Conservation (phyloP, 1,140 invertebrate genomes). For the Drosophila micromelanica region DNA sequence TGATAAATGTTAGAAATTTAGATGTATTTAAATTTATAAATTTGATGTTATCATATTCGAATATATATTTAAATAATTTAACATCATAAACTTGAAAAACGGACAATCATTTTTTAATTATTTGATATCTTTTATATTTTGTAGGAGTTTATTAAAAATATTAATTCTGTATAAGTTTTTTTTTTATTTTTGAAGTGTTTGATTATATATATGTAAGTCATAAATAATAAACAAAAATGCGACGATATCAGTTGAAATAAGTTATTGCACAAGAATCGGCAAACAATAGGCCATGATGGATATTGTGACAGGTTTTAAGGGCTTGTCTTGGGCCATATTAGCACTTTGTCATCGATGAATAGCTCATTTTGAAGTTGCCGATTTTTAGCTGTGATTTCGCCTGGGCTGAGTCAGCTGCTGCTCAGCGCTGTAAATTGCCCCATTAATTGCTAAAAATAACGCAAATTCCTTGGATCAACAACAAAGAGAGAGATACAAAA, state of each 20-base stretch:
- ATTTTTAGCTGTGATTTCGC: constrained; percentile 20
- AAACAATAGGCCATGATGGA: constrained; percentile 12
- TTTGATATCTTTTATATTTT: too few relatives aligned
- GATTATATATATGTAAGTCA: too few relatives aligned
- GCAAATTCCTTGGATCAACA: constrained; percentile 28
- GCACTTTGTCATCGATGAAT: constrained; percentile 41
- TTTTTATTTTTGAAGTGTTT: too few relatives aligned
- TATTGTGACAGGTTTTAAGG: constrained; percentile 27
- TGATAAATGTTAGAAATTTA: too few relatives aligned
- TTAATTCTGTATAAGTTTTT: too few relatives aligned
- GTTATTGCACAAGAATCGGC: neutral
- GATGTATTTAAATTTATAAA: too few relatives aligned
- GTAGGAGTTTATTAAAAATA: too few relatives aligned
- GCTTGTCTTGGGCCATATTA: constrained; percentile 36
- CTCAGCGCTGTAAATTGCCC: constrained; percentile 17
- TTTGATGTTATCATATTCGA: too few relatives aligned
- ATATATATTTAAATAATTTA: too few relatives aligned
- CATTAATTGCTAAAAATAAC: constrained; percentile 40
- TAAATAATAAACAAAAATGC: too few relatives aligned
- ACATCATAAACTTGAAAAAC: too few relatives aligned
- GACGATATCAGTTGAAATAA: neutral
- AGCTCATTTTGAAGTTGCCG: constrained; percentile 31
- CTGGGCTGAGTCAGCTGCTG: constrained; percentile 32
- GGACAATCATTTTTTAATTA: too few relatives aligned
- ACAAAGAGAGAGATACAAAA: neutral